Percentiles rank a stretch among this genome's conserved stretches.
phyloP scores from a whole-genome alignment of 2,113 vertebrate species.

The Ophthalmolycus amberensis region DNA sequence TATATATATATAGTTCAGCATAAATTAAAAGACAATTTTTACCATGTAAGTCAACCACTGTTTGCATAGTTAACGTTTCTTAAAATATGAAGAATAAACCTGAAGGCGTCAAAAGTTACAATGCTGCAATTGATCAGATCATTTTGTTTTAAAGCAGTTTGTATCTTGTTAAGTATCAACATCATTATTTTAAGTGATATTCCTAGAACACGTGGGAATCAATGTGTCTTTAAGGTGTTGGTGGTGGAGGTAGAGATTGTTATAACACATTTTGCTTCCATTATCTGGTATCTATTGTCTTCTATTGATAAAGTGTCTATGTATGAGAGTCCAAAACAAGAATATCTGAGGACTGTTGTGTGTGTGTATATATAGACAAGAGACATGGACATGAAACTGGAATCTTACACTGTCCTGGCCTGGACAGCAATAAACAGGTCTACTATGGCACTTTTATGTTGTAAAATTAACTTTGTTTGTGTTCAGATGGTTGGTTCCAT shows the following conservation, averaged over 20 bases:
- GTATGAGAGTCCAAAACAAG: not conserved
- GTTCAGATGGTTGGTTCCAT: slow-evolving; percentile 93
- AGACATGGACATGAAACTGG: not conserved
- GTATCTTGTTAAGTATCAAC: not conserved
- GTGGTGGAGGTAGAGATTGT: not conserved
- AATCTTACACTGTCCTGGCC: not conserved
- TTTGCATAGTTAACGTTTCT: not conserved
- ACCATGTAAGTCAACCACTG: not conserved
- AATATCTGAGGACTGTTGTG: not conserved
- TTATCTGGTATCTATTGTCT: not conserved
- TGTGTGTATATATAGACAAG: not conserved
- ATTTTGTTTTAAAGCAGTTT: not conserved
- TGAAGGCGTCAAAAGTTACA: not conserved
- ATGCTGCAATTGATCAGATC: not conserved
- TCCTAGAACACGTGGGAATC: not conserved
- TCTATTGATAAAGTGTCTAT: not conserved
- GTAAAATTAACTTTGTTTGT: not conserved
- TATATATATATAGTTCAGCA: no score
- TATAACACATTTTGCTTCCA: not conserved
- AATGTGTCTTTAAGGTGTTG: not conserved
- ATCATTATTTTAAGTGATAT: not conserved
- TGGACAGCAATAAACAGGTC: not conserved
- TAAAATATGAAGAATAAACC: not conserved
- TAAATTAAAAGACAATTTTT: not conserved
- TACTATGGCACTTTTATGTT: not conserved